Evolutionary conservation across 2,888 invertebrate genomes (phyloP), one percentile per base, ranked within the genome.

Genomic region (Callinectes sapidus): DNA sequence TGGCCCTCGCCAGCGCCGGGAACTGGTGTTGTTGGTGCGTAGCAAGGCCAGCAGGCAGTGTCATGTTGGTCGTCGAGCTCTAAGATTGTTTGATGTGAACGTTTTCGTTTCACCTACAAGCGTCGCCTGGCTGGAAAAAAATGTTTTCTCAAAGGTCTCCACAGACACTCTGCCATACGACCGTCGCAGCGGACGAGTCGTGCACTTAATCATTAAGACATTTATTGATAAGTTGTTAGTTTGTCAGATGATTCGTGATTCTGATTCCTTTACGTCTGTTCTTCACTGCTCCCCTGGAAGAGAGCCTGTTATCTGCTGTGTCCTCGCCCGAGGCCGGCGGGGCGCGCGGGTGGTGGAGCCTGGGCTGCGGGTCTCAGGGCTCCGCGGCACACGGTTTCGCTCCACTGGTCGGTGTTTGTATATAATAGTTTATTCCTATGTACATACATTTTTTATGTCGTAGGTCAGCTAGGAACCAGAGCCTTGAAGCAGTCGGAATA

Each of bases 371-470:
- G 71, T n/a, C 71, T 71, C 71, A n/a, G 71, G 71, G 23, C 71
- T 2, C 71, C 8, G 71, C n/a, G n/a, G 71, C 28, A 71, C n/a
- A 71, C 5, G 71, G 71, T 71, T n/a, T 71, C 71, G 77, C 85
- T 92, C 89, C 81, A 61, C 92, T 92, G 92, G 89, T 66, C 89
- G 92, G 90, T 54, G 90, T 92, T 92, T 92, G 92, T 92, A 92
- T 89, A 92, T 92, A 92, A 90, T 89, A 89, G 86, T 90, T 90
- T 89, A 87, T 92, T 87, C 92, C 92, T 90, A 90, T 92, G 92
- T 92, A 92, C 86, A 92, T 92, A 92, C 86, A 87, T 91, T 91
- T 92, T 92, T 92, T 92, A 92, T 92, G 92, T 92, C 61, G 90
- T 92, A 92, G 92, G 23, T 88, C 88, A 90, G 66, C 48, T 90